Base-by-base conservation (phyloP, 92 coral and sea anemone species). In the Epizoanthus fatuus region DNA sequence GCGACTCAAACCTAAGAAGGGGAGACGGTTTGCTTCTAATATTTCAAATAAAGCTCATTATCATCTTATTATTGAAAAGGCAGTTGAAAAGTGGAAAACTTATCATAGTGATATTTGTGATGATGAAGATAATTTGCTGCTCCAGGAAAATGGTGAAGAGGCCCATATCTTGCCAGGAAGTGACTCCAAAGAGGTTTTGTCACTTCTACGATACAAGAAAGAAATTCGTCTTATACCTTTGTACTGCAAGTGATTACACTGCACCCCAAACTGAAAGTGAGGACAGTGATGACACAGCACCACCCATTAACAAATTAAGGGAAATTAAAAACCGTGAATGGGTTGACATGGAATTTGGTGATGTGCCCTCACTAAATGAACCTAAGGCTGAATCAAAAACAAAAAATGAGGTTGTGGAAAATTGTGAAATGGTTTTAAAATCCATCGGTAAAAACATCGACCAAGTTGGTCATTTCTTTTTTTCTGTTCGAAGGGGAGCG, bases 151-250 rank as follows among this genome's bases (percentile, higher is more conserved):
- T 82, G 25, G 25, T 22, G 78, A 86, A 68, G 85, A 86, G 47
- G 91, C 94, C 3, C 67, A 75, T 63, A 83, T 79, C 70, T 80
- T 87, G 37, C 92, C 88, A 32, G 94, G 92, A n/a, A 83, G 92
- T 45, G 32, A 64, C 62, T 54, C 19, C 3, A 65, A 74, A 69
- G 60, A 87, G 56, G 67, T 79, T 64, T 91, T 91, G 49, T 40
- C 80, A 2, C 83, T 86, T 10, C 62, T 42, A 63, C 81, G 88
- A 35, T 86, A 90, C 64, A 66, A 72, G 38, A 90, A 90, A 54
- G 88, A 90, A 81, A 8, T 78, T 90, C 15, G 72, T 86, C 11
- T 68, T 90, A 35, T 90, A 90, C 65, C 71, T 90, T 11, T 90
- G 93, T 75, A 66, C 91, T 22, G 64, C 75, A 57, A 81, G 75